Base-by-base conservation (phyloP, 37 sponge, comb jelly and placozoan species). In the Geodia barretti region DNA sequence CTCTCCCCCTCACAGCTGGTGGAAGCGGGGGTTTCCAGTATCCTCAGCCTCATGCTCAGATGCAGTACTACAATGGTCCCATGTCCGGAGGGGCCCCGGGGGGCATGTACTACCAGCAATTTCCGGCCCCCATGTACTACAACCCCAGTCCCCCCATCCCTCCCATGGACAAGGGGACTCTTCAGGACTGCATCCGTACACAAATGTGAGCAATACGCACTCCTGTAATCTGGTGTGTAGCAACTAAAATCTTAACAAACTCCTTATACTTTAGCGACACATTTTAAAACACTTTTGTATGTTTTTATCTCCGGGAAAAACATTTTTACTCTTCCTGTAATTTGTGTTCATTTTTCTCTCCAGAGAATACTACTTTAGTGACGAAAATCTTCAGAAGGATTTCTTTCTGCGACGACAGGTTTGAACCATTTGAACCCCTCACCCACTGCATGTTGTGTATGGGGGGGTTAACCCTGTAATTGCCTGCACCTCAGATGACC, bases 401-500 rank as follows among this genome's bases (percentile, higher is more conserved):
- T 89, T 95, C 54, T 97, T 87, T 38, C 79, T 97, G 20, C 69
- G 98, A 31, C 65, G 88, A 71, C 95, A 96, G 96, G 96, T 96
- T 24, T 39, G 87, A 40, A 23, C 29, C 54, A 58, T 34, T 72
- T 79, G 41, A 14, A 3, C 26, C 8, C 60, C 24, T 37, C 31
- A 39, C 63, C 34, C 32, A 2, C 31, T 37, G 2, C 41, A 43
- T 79, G 59, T 70, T 20, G 17, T n/a, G 4, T 40, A 71, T 32
- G 20, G 62, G 32, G 1, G 7, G 25, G 0, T 71, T 17, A 19
- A 25, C 47, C 25, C 68, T 47, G 54, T 47, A n/a, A n/a, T n/a
- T n/a, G n/a, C n/a, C n/a, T n/a, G n/a, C n/a, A n/a, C n/a, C 85
- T 0, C 76, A 99, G 97, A 99, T 99, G 99, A 94, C 96, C 60